phyloP scores from a whole-genome alignment of 2,888 invertebrate genomes.

The Pseudococcus viburni region DNA sequence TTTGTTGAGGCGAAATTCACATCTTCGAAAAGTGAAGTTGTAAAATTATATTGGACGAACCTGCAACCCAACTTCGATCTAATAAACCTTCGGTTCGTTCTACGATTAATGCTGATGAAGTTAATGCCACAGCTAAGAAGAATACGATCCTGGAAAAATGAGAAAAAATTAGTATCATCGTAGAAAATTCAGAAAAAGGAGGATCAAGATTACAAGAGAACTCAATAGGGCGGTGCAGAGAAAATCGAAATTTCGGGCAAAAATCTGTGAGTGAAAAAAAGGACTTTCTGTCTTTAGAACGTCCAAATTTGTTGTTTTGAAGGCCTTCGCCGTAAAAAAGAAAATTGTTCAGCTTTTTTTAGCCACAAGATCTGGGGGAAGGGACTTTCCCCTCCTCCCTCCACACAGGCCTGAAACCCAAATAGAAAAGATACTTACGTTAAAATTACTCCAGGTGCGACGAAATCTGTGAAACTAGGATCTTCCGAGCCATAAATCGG shows the following conservation, averaged over 20 bases:
- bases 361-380: too few relatives aligned
- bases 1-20: background rate
- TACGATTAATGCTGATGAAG: slow-evolving; percentile 91
- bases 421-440: slow-evolving; percentile 78
- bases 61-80: slow-evolving; percentile 93
- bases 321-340: too few relatives aligned
- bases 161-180: slow-evolving; percentile 63
- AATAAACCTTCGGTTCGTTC: slow-evolving; percentile 92
- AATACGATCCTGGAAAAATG: slow-evolving; percentile 85
- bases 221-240: too few relatives aligned
- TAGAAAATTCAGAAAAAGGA: background rate
- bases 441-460: slow-evolving; percentile 94
- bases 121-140: slow-evolving; percentile 94
- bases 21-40: background rate
- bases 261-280: too few relatives aligned
- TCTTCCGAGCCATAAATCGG: slow-evolving; percentile 91
- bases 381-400: too few relatives aligned
- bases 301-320: too few relatives aligned
- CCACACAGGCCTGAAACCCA: background rate
- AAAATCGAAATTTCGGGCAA: too few relatives aligned
- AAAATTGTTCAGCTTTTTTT: too few relatives aligned
- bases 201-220: too few relatives aligned
- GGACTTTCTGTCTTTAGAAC: too few relatives aligned
- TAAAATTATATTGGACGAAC: slow-evolving; percentile 70
- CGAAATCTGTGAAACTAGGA: slow-evolving; percentile 95